phyloP scores from a whole-genome alignment of 1,140 invertebrate genomes.

The Drosophila prosaltans region DNA sequence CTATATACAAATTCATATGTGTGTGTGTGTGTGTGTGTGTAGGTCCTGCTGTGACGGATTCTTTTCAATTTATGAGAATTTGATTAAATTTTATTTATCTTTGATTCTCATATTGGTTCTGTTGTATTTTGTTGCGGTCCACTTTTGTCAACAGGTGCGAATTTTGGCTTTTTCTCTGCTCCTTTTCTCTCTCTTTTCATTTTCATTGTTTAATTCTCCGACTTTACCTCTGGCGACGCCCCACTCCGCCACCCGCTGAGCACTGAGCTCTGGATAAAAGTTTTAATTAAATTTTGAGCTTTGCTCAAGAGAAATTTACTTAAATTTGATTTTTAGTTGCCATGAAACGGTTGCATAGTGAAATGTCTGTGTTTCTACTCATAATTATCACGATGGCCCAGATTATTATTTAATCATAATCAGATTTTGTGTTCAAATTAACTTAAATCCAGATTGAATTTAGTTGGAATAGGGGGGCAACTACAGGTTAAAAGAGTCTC shows the following conservation, averaged over 20 bases:
- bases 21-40: too few relatives aligned
- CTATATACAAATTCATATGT: neutral
- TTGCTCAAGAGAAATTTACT: constrained; percentile 65
- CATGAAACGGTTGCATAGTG: constrained; percentile 68
- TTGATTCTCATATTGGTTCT: constrained; percentile 39
- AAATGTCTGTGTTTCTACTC: constrained; percentile 53
- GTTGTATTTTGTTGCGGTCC: constrained; percentile 6
- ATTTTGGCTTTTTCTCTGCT: constrained; percentile 25
- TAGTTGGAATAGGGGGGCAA: neutral
- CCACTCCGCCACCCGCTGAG: neutral
- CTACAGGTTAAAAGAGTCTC: neutral
- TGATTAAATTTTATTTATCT: constrained; percentile 66
- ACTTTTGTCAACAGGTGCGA: constrained; percentile 69
- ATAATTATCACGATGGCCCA: constrained; percentile 30
- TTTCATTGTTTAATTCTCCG: neutral
- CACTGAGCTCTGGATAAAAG: constrained; percentile 38
- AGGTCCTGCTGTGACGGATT: constrained; percentile 22
- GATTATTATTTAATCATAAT: constrained; percentile 18
- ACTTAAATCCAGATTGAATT: constrained; percentile 15
- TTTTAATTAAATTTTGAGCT: constrained; percentile 76
- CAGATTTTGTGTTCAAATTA: neutral
- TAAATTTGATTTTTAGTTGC: constrained; percentile 75
- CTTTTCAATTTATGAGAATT: constrained; percentile 44
- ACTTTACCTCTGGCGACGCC: too few relatives aligned
- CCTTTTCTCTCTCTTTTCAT: neutral